Evolutionary conservation across 2,113 vertebrate genomes (phyloP), one percentile per base, ranked within the genome.

Genomic region (Agapornis roseicollis): DNA sequence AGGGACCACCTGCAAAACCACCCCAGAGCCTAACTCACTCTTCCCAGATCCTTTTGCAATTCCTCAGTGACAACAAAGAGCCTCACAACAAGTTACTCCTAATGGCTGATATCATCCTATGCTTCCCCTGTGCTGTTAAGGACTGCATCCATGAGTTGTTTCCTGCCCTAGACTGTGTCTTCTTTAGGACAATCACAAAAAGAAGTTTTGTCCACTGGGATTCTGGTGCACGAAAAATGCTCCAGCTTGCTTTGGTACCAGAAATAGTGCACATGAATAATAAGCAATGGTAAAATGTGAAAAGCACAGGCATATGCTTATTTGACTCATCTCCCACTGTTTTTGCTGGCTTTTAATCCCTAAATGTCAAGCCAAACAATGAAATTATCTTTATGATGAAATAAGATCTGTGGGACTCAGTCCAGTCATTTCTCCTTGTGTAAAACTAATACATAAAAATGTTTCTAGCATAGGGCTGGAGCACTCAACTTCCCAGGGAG

Each of bases 271-370:
- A 6, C 0, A 2, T 15, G 56, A 80, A 68, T 19, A 80, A 52
- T 41, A 91, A 69, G 47, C 63, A 82, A 66, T n/a, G n/a, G 13
- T 69, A 24, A 22, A 69, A 76, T 44, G 50, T 12, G 29, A 78
- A 88, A 93, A 91, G 35, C 47, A 61, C 11, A 41, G 47, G n/a
- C 66, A 64, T 52, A 65, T 42, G 69, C 10, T 95, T 53, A 41
- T 79, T 85, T 79, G n/a, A 47, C 39, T 83, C 39, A 39, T 82
- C 70, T 96, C 49, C 68, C 33, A 66, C 35, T 73, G 79, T 0
- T 87, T 94, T 68, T 89, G 31, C 81, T 78, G 86, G 47, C 70
- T 63, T 92, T 94, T 88, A 78, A 87, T 68, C 64, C 71, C 85
- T 69, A 16, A 89, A 50, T 33, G 53, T 77, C 41, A 64, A 70